Percentiles rank a stretch among this genome's conserved stretches.
phyloP scores from a whole-genome alignment of 53 echinoderm and acorn worm genomes.

The Echinarachnius parma region DNA sequence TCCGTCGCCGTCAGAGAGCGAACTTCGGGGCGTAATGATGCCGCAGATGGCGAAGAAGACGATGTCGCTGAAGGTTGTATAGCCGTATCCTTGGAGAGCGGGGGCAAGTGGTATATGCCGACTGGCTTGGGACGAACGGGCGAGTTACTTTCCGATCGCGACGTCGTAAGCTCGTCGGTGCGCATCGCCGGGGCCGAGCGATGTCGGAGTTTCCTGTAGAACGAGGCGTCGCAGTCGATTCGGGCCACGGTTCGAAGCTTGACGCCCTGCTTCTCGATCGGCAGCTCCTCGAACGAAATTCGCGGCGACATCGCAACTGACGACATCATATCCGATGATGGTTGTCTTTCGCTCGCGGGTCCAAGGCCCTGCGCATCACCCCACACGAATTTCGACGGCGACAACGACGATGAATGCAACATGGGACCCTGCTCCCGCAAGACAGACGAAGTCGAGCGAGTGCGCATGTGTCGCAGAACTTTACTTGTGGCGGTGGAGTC shows the following conservation, averaged over 20 bases:
- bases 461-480: conserved; percentile 31
- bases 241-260: conserved; percentile 29
- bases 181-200: conserved; percentile 55
- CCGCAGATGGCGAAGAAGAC: conserved; percentile 1
- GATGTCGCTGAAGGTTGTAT: neutral
- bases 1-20: neutral
- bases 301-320: conserved; percentile 26
- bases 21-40: neutral
- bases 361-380: conserved; percentile 13
- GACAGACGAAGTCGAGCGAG: conserved; percentile 19
- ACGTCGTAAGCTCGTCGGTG: conserved; percentile 38
- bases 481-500: conserved; percentile 21
- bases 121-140: conserved; percentile 47
- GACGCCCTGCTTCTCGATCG: conserved; percentile 27
- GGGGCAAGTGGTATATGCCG: conserved; percentile 51
- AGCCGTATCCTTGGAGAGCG: conserved; percentile 35
- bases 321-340: neutral
- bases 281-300: conserved; percentile 35
- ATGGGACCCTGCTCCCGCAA: neutral
- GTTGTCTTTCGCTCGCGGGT: conserved; percentile 9
- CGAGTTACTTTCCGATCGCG: neutral
- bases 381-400: conserved; percentile 33
- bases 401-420: too few relatives aligned
- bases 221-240: conserved; percentile 55
- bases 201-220: conserved; percentile 57